Percentiles rank a stretch among this genome's conserved stretches.
phyloP scores from a whole-genome alignment of 2,113 vertebrate genomes.

The Nycticorax nycticorax region DNA sequence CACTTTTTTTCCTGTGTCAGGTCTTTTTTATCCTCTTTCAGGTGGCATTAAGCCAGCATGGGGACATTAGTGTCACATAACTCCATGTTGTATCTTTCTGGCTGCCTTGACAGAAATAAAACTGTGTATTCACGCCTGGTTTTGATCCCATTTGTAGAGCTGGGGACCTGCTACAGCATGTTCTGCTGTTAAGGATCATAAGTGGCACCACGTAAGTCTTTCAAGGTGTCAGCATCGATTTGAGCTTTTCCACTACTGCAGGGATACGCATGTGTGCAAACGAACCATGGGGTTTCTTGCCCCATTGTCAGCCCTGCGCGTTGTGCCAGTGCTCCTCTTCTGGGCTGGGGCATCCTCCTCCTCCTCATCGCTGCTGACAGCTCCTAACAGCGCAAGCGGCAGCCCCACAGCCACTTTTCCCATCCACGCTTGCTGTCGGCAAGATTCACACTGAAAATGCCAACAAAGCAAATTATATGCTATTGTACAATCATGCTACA shows the following conservation, averaged over 20 bases:
- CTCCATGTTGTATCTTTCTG: not conserved
- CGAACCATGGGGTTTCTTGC: accelerated
- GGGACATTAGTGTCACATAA: not conserved
- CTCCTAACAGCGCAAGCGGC: not conserved
- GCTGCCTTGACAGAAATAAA: not conserved
- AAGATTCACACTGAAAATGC: slow-evolving; percentile 21
- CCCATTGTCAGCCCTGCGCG: accelerated
- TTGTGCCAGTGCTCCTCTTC: not conserved
- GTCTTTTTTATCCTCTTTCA: not conserved
- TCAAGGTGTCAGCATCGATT: not conserved
- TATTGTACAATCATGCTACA: not conserved
- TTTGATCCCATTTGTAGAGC: not conserved
- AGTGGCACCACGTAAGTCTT: not conserved
- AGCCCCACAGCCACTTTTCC: not conserved
- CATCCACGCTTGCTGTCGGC: not conserved
- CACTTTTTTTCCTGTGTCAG: not conserved
- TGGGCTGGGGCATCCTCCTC: not conserved
- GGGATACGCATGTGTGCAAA: accelerated
- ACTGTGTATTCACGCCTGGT: accelerated
- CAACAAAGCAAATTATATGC: slow-evolving; percentile 51
- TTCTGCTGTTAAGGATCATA: not conserved
- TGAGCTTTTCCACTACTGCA: accelerated
- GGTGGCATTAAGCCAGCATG: not conserved
- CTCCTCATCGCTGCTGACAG: not conserved
- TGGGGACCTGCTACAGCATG: not conserved